Base-by-base conservation (phyloP, 2,113 vertebrate genomes). In the Stegastes partitus region DNA sequence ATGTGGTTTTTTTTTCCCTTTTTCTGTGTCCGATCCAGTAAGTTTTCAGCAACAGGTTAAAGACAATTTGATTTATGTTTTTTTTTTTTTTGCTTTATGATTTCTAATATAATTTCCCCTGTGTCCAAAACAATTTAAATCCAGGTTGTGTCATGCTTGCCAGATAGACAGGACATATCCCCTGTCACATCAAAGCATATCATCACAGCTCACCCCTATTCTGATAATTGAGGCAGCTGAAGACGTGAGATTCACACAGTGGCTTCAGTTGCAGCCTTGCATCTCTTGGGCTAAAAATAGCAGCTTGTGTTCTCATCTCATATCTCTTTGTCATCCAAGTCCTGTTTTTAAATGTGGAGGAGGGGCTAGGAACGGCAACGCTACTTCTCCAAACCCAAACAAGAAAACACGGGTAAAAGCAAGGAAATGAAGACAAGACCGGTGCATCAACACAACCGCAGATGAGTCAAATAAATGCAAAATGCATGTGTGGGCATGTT, bases 221-320 rank as follows among this genome's bases (percentile, higher is more conserved):
- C 68, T 80, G 68, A 68, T 87, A 56, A 83, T 55, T 70, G 72
- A 77, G 51, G 53, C 51, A 37, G 23, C 51, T 77, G 75, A 68
- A 21, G 28, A 83, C 1, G 25, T 69, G 62, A 84, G 58, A 85
- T 31, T 19, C 16, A 51, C 67, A 65, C 47, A 37, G 28, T 73
- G 61, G 74, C 74, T 86, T 84, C 66, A 79, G 74, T 80, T 79
- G 63, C 83, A 83, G 68, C 69, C 63, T 84, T 74, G 80, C 73
- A 81, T 86, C 84, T 39, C 66, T 2, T 12, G 23, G 42, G 73
- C 87, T 93, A 92, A 89, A 93, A 92, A 93, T 93, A 93, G 87
- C 70, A 65, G 44, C 82, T 74, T 83, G 85, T 77, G 71, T 80
- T 90, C 81, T 90, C 82, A 81, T 87, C 80, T 81, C 81, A 74